These are phyloP conservation scores for Harpagoxenus sublaevis DNA, from an alignment of 2,888 invertebrate genomes.

Conservation along the genomic window DNA sequence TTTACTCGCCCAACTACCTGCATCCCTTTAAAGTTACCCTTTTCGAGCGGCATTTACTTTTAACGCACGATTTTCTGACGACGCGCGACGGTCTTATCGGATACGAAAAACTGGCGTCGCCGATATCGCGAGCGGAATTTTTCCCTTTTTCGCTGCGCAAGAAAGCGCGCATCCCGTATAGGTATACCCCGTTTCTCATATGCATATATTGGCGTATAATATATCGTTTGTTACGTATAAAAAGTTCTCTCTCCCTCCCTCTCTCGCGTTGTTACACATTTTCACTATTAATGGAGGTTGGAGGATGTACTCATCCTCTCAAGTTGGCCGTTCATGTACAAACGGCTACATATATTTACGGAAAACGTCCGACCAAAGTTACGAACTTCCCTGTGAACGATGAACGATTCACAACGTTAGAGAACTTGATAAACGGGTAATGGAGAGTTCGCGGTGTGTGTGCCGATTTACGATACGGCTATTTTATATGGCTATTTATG, in stretches of 20 bases:
- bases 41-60: constrained; percentile 44
- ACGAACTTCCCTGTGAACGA: constrained; percentile 39
- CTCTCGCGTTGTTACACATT: constrained; percentile 39
- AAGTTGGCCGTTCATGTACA: constrained; percentile 25
- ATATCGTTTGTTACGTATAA: constrained; percentile 19
- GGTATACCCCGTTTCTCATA: neutral
- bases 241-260: constrained; percentile 13
- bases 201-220: neutral
- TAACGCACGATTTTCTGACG: constrained; percentile 37
- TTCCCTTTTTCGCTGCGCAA: neutral
- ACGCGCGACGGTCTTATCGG: constrained; percentile 20
- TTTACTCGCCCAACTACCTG: constrained; percentile 47
- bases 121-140: constrained; percentile 13
- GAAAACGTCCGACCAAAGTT: constrained; percentile 28
- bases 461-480: constrained; percentile 42
- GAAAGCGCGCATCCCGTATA: neutral
- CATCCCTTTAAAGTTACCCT: constrained; percentile 42
- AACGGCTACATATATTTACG: constrained; percentile 43
- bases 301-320: neutral
- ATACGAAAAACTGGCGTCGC: neutral
- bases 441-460: constrained; percentile 9
- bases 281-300: constrained; percentile 38
- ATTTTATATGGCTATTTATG: constrained; percentile 33
- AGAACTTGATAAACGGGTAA: constrained; percentile 50
- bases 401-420: constrained; percentile 32